Evolutionary conservation across 1,140 invertebrate genomes (phyloP), one percentile per base, ranked within the genome.

Genomic region (Physella acuta): DNA sequence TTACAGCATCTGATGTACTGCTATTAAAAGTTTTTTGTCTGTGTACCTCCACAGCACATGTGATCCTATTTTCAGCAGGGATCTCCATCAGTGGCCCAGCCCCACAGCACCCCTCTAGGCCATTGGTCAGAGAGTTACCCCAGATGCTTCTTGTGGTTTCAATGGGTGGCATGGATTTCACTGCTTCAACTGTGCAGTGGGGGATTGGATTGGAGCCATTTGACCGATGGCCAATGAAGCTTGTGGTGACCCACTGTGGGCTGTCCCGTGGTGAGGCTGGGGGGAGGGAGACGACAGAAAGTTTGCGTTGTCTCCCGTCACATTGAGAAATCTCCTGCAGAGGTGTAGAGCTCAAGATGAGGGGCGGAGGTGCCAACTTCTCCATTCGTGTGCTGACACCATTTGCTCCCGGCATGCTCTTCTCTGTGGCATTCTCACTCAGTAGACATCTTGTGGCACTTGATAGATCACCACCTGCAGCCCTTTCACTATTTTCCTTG

Each of bases 31-130:
- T 78, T 72, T 78, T 78, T 61, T 80, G 75, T 28, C 75, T 65
- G 61, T 82, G 80, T 4, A 82, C 68, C 56, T 82, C 80, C 14
- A 78, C 80, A 2, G 78, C 69, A 70, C 78, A 80, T 0, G 78
- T 80, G 2, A 82, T 71, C 60, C 75, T 71, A 62, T 82, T 79
- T 55, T 77, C 68, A 8, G 67, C 63, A 33, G 78, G 76, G 53
- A 78, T 76, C 31, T 60, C 71, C 58, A 64, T n/a, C 20, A 33
- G 30, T 5, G 28, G 28, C 1, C 59, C 14, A 20, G 59, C 44
- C 26, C 67, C 61, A 28, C 52, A 56, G 60, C 71, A 60, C 4
- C 60, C 59, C 26, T 68, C 63, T 26, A 44, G 64, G 26, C 59
- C 60, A 55, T 73, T 63, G 33, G 20, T 62, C 24, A 68, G 36